Percentiles rank a stretch among this genome's conserved stretches.
phyloP scores from a whole-genome alignment of 64 coral and sea anemone genomes.

The Anthopleura sola region DNA sequence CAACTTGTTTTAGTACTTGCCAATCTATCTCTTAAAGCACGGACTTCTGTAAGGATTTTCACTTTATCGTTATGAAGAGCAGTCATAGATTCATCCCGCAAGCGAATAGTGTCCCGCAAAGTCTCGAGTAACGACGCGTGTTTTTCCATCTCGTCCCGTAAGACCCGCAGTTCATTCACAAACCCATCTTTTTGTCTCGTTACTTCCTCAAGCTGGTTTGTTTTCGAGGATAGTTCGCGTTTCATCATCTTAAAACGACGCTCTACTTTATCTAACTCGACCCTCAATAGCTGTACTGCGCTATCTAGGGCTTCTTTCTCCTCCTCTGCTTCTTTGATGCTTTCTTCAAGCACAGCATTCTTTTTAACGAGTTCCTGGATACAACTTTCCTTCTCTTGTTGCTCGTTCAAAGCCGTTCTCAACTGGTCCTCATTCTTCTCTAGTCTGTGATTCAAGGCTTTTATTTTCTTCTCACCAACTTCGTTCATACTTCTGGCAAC shows the following conservation, averaged over 20 bases:
- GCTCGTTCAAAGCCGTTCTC: not conserved
- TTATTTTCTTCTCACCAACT: conserved; percentile 37
- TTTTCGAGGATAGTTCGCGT: conserved; percentile 63
- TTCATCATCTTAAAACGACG: conserved; percentile 89
- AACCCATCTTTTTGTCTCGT: conserved; percentile 52
- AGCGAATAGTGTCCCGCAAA: conserved; percentile 47
- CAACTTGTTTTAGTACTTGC: conserved; percentile 26
- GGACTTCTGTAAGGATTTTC: conserved; percentile 29
- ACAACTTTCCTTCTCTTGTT: conserved; percentile 9
- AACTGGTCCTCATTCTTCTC: conserved; percentile 38
- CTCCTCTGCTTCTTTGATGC: conserved; percentile 53
- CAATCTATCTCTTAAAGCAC: conserved; percentile 40
- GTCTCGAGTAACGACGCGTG: conserved; percentile 29
- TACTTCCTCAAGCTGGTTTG: conserved; percentile 64
- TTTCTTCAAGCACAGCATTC: conserved; percentile 36
- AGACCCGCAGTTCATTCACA: conserved; percentile 33
- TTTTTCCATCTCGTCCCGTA: conserved; percentile 51
- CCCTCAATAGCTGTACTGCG: conserved; percentile 59
- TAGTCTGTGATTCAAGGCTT: conserved; percentile 32
- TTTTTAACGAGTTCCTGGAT: conserved; percentile 48
- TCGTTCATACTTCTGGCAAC: conserved; percentile 43
- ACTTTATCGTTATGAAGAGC: conserved; percentile 46
- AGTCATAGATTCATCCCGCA: conserved; percentile 37
- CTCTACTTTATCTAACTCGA: conserved; percentile 86
- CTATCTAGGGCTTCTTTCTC: conserved; percentile 71